These are phyloP conservation scores for Lasioglossum vierecki DNA, from an alignment of 2,888 invertebrate genomes.

Conservation along the genomic window DNA sequence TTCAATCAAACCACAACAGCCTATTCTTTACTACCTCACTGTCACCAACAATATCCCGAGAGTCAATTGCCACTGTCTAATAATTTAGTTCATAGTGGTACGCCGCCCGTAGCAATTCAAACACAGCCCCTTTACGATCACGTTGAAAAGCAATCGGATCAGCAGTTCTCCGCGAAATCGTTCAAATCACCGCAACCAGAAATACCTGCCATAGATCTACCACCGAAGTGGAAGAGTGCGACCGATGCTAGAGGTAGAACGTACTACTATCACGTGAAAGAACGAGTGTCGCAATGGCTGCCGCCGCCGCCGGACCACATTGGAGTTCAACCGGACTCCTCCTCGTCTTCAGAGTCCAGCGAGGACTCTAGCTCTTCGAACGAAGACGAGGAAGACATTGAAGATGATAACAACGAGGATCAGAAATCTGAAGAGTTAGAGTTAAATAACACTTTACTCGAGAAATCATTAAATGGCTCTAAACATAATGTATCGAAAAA, in stretches of 20 bases:
- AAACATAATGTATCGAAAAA: constrained; percentile 70
- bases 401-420: constrained; percentile 74
- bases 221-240: constrained; percentile 95
- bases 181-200: constrained; percentile 69
- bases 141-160: constrained; percentile 62
- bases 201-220: constrained; percentile 86
- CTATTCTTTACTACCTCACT: constrained; percentile 68
- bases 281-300: constrained; percentile 92
- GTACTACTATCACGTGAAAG: constrained; percentile 95
- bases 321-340: constrained; percentile 80
- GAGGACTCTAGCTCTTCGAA: constrained; percentile 83
- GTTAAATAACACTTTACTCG: constrained; percentile 44
- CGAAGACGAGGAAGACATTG: constrained; percentile 84
- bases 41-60: constrained; percentile 69
- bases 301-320: constrained; percentile 85
- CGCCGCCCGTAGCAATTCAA: constrained; percentile 68
- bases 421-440: constrained; percentile 75
- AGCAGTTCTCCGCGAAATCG: constrained; percentile 62
- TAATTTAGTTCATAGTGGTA: constrained; percentile 75
- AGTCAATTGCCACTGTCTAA: constrained; percentile 66
- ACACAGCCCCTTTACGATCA: constrained; percentile 65
- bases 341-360: constrained; percentile 84
- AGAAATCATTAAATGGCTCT: constrained; percentile 62
- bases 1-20: constrained; percentile 69
- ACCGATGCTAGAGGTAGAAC: constrained; percentile 92